A percentile compares a stretch with the other conserved stretches of the same genome.
Conservation (phyloP, 2,888 invertebrate species). For the Cistogaster globosa region DNA sequence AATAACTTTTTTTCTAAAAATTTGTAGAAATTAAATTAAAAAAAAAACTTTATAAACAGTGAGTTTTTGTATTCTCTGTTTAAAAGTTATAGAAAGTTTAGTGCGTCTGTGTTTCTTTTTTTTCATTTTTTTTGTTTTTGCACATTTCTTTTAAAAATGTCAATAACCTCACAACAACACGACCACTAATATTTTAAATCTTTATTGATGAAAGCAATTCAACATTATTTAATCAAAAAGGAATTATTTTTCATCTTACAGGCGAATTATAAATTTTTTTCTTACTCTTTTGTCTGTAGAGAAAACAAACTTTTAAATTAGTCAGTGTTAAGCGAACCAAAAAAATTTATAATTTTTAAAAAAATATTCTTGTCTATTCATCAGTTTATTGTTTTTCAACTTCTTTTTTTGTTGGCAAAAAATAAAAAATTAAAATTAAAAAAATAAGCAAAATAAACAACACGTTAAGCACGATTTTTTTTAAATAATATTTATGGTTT, state of each 20-base stretch:
- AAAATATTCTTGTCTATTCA: constrained; percentile 38
- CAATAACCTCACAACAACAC: constrained; percentile 1
- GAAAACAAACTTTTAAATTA: constrained; percentile 16
- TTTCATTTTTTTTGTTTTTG: no score
- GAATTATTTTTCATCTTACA: background rate
- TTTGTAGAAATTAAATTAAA: no score
- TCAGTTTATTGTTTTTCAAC: background rate
- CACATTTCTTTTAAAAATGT: background rate
- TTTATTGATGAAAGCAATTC: constrained; percentile 1
- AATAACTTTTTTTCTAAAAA: no score
- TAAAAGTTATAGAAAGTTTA: no score
- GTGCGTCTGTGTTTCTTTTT: no score
- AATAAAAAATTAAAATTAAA: constrained; percentile 3
- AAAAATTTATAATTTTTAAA: constrained; percentile 13
- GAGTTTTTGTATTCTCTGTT: no score
- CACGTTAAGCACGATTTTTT: constrained; percentile 55
- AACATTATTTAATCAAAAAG: background rate
- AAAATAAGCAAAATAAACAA: constrained; percentile 1
- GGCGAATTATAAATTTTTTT: constrained; percentile 20
- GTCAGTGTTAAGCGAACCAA: constrained; percentile 20
- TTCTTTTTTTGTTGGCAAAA: constrained; percentile 21
- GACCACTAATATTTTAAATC: background rate
- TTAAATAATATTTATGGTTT: background rate
- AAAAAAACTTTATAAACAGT: no score
- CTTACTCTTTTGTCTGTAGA: background rate